phyloP scores from a whole-genome alignment of 1,140 invertebrate species.

The Drosophila quadrilineata region DNA sequence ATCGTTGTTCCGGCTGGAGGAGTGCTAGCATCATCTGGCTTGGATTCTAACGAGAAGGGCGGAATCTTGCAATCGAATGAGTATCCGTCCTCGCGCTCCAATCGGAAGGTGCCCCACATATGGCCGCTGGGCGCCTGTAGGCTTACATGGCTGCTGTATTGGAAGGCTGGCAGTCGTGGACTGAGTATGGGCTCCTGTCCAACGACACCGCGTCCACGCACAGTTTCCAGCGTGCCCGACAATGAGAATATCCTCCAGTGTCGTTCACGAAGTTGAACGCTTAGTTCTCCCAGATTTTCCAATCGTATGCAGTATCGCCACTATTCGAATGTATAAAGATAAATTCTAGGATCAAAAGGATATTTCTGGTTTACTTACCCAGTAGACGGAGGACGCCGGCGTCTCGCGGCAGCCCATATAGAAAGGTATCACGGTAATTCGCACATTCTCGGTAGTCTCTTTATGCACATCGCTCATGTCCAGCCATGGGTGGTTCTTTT shows the following conservation, averaged over 20 bases:
- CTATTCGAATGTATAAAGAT: slow-evolving; percentile 82
- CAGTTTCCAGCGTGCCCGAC: slow-evolving; percentile 96
- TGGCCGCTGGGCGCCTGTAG: slow-evolving; percentile 98
- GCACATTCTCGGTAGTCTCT: slow-evolving; percentile 97
- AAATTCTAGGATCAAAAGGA: background rate
- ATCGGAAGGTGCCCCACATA: slow-evolving; percentile 99
- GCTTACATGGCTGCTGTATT: slow-evolving; percentile 98
- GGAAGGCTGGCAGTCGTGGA: slow-evolving; percentile 94
- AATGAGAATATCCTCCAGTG: slow-evolving; percentile 98
- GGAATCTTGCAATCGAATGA: slow-evolving; percentile 98
- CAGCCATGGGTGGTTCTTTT: slow-evolving; percentile 98
- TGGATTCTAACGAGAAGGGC: slow-evolving; percentile 97
- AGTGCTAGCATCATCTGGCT: slow-evolving; percentile 87
- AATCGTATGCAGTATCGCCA: slow-evolving; percentile 98
- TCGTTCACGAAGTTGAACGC: slow-evolving; percentile 95
- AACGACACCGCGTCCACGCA: slow-evolving; percentile 95
- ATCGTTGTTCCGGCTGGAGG: slow-evolving; percentile 28
- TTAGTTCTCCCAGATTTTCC: slow-evolving; percentile 94
- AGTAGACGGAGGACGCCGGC: slow-evolving; percentile 94
- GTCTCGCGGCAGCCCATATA: slow-evolving; percentile 91
- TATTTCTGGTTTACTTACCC: slow-evolving; percentile 84
- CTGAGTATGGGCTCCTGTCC: slow-evolving; percentile 97
- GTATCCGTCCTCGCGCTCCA: slow-evolving; percentile 97
- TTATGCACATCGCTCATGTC: slow-evolving; percentile 98
- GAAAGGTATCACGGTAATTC: slow-evolving; percentile 98